Conservation (phyloP, 2,113 vertebrate species). For the Actenoides lindsayi region DNA sequence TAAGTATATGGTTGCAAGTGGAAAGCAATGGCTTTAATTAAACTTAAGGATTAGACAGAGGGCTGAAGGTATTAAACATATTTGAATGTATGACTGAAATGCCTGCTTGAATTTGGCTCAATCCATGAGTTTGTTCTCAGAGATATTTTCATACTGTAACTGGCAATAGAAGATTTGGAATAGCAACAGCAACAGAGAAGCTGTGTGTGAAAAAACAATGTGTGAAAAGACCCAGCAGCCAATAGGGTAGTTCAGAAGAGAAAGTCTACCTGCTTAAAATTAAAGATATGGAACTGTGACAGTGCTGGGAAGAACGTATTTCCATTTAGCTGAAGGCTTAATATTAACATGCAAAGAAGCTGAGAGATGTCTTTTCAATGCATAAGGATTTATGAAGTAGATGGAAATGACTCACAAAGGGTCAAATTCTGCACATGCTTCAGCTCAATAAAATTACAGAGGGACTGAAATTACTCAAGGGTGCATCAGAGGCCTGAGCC, state of each 20-base stretch:
- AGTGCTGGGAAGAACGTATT: neutral
- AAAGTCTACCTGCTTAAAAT: slow-evolving; percentile 12
- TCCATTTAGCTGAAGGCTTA: neutral
- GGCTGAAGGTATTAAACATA: slow-evolving; percentile 48
- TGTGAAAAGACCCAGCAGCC: neutral
- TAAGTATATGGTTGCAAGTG: slow-evolving; percentile 40
- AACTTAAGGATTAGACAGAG: slow-evolving; percentile 39
- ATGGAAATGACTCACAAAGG: neutral
- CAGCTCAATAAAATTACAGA: neutral
- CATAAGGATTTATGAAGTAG: neutral
- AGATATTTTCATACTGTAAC: slow-evolving; percentile 11
- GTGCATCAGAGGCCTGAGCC: neutral
- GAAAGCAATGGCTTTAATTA: slow-evolving; percentile 61
- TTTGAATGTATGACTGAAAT: slow-evolving; percentile 28
- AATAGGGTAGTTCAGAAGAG: neutral
- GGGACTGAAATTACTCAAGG: neutral
- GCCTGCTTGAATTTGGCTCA: slow-evolving; percentile 49
- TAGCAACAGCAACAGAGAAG: neutral
- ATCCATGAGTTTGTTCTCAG: neutral
- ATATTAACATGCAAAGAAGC: slow-evolving; percentile 28
- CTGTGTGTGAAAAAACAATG: neutral
- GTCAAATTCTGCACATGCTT: neutral
- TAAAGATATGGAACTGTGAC: neutral
- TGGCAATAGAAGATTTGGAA: neutral
- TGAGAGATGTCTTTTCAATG: neutral